Evolutionary conservation across 2,113 vertebrate species (phyloP).

Genomic region (Ciconia boyciana): DNA sequence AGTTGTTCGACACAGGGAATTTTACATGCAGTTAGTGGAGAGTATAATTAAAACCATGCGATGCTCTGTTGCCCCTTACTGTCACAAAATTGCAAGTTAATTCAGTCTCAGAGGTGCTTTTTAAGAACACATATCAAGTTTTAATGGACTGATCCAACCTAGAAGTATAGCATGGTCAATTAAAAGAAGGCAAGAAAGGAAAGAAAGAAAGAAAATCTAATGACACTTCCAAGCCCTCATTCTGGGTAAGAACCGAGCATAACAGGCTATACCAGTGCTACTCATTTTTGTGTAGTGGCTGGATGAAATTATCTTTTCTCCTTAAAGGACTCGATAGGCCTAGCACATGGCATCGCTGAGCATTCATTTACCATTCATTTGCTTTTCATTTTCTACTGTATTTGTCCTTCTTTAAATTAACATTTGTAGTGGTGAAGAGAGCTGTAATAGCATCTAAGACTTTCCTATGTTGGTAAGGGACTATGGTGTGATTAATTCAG

Average conservation of each 20-base stretch:
- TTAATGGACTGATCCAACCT: neutral
- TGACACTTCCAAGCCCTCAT: neutral
- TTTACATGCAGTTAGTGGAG: neutral
- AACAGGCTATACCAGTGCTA: neutral
- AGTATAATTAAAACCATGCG: conserved; percentile 61
- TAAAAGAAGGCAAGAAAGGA: neutral
- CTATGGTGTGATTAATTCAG: neutral
- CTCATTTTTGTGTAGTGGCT: neutral
- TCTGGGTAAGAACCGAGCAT: neutral
- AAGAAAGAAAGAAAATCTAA: neutral
- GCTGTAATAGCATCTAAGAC: conserved; percentile 32
- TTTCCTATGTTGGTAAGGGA: conserved; percentile 11
- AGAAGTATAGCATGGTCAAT: neutral
- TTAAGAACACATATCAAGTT: neutral
- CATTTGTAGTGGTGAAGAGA: conserved; percentile 12
- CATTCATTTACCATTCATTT: conserved; percentile 36
- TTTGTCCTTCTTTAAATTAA: conserved; percentile 36
- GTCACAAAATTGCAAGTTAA: conserved; percentile 39
- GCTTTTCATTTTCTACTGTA: conserved; percentile 41
- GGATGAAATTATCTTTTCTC: neutral
- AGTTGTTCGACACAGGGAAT: neutral
- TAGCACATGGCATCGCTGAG: conserved; percentile 35
- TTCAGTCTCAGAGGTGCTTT: conserved; percentile 14
- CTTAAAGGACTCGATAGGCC: neutral
- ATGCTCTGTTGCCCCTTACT: conserved; percentile 21